phyloP scores from a whole-genome alignment of 2,888 invertebrate genomes.

The Caenorhabditis panamensis region DNA sequence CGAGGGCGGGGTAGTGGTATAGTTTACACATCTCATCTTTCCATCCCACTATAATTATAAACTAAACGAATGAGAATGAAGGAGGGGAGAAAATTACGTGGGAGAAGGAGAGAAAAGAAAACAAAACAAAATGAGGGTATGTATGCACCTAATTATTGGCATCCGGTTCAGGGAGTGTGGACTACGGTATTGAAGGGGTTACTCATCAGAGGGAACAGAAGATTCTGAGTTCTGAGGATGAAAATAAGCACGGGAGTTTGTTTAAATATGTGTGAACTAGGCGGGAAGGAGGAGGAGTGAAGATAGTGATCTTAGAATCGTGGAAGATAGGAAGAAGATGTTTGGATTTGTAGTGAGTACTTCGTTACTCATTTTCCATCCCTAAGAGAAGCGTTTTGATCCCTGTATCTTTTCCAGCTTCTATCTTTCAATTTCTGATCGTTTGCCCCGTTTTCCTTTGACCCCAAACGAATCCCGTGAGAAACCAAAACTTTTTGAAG shows the following conservation, averaged over 20 bases:
- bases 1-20: neutral
- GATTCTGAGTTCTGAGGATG: neutral
- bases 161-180: neutral
- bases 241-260: too few species aligned
- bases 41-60: slow-evolving; percentile 1
- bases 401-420: too few species aligned
- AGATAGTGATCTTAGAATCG: too few species aligned
- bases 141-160: slow-evolving; percentile 1
- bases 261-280: too few species aligned
- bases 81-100: neutral
- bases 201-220: neutral
- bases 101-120: too few species aligned
- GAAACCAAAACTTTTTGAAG: neutral
- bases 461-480: neutral
- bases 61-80: neutral
- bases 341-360: too few species aligned
- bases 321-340: too few species aligned
- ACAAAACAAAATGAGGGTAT: neutral
- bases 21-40: neutral
- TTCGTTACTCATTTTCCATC: too few species aligned
- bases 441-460: neutral
- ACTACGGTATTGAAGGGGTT: slow-evolving; percentile 3
- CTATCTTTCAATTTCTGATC: too few species aligned
- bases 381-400: too few species aligned
- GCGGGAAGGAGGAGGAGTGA: too few species aligned